Evolutionary conservation across 2,797 vertebrate genomes (phyloP), one percentile per base, ranked within the genome.

Genomic region (Dipus sagitta): DNA sequence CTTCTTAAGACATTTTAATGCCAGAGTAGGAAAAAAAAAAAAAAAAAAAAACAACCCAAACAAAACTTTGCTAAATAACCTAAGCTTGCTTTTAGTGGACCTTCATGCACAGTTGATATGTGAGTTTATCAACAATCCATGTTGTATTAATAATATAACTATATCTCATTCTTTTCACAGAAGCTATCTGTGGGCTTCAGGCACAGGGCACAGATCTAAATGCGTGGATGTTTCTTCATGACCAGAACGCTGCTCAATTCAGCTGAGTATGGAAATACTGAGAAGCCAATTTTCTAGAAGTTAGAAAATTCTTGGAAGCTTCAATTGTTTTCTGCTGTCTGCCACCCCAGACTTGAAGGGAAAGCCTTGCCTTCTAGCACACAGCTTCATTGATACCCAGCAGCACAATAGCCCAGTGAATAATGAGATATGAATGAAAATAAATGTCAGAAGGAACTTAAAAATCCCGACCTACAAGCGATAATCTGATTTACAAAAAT

Each of bases 401-500:
- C 18, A 52, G 92, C 70, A 20, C 26, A 70, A 81, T 8, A 67
- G 65, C 62, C 64, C 47, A 47, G 74, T 24, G 60, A 92, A 88
- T 87, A 68, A 92, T 47, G 86, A 89, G 34, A 52, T 93, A 64
- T n/a, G 76, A 62, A 64, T 1, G 83, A 86, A 96, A 88, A 84
- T 83, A 93, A 94, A 92, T 85, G 93, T 95, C 96, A 96, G 91
- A 82, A 90, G 75, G 65, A 89, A 86, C 89, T 86, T 79, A 76
- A 89, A 86, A 86, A 89, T 94, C 88, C 75, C 9, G 91, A 60
- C 70, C 93, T 96, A 95, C 92, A 95, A 93, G 93, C 92, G 93
- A 94, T 95, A 91, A 97, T 97, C 93, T 96, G 90, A 95, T 96
- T 96, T 93, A 77, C 81, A 91, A 94, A 95, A 96, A 93, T 96